A percentile compares a stretch with the other conserved stretches of the same genome.
These are phyloP conservation scores for Aporophyla nigra DNA, from an alignment of 2,888 invertebrate genomes.

Conservation along the genomic window DNA sequence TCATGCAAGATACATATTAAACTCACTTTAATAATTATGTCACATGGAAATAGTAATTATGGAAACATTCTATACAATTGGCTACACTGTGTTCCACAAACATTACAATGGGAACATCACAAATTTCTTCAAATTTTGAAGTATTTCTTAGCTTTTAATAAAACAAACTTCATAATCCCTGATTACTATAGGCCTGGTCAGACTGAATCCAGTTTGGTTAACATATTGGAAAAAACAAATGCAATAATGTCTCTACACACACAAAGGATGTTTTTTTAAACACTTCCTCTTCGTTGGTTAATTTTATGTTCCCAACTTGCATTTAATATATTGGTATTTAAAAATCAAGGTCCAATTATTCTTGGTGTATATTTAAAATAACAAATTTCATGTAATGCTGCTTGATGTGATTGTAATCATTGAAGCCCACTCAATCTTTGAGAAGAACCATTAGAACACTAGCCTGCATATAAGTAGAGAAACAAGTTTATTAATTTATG, in stretches of 20 bases:
- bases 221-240: not conserved
- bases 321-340: not conserved
- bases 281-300: not conserved
- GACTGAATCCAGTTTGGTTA: constrained; percentile 7
- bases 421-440: not conserved
- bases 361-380: constrained; percentile 9
- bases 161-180: not conserved
- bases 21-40: constrained; percentile 3
- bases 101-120: not conserved
- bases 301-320: not conserved
- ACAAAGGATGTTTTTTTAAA: not conserved
- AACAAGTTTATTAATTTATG: constrained; percentile 38
- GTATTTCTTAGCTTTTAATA: not conserved
- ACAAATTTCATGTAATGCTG: constrained; percentile 3
- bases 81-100: not conserved
- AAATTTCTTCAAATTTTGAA: not conserved
- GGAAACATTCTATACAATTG: constrained; percentile 10
- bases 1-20: constrained; percentile 11
- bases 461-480: constrained; percentile 13
- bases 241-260: not conserved
- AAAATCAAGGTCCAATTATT: not conserved
- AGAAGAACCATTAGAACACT: constrained; percentile 21
- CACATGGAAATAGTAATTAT: constrained; percentile 14
- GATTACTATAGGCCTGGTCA: not conserved
- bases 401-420: constrained; percentile 1